These are phyloP conservation scores for Dipodomys merriami DNA, from an alignment of 2,113 vertebrate species.

Conservation along the genomic window DNA sequence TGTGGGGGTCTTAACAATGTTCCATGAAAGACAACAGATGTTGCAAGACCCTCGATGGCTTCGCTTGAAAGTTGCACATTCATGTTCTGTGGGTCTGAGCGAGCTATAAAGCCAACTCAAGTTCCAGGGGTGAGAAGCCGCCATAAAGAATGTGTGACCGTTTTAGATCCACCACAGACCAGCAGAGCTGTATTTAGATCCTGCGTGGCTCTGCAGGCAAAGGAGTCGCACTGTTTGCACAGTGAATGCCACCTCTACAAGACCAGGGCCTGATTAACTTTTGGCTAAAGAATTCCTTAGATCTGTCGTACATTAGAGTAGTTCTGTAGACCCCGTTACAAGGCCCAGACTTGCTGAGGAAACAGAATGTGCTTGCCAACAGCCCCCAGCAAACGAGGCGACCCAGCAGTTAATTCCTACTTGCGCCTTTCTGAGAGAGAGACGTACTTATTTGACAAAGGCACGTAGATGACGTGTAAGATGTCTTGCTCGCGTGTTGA, in stretches of 20 bases:
- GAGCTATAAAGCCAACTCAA: neutral
- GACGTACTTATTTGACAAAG: neutral
- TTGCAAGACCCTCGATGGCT: neutral
- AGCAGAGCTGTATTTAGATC: neutral
- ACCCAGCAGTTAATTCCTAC: neutral
- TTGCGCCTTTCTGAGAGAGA: neutral
- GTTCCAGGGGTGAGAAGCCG: neutral
- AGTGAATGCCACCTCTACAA: neutral
- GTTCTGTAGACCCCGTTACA: rapidly evolving
- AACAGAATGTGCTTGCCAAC: no score
- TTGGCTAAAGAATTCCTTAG: neutral
- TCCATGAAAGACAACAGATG: neutral
- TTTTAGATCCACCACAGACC: neutral
- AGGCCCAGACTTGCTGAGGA: no score
- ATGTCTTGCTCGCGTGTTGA: neutral
- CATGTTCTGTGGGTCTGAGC: neutral
- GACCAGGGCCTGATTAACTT: neutral
- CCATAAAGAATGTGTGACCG: neutral
- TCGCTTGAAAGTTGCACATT: neutral
- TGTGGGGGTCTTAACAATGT: rapidly evolving
- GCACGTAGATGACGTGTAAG: neutral
- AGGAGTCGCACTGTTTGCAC: neutral
- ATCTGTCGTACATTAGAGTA: neutral
- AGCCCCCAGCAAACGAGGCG: neutral
- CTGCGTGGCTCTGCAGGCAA: neutral